Conservation (phyloP, 2,797 vertebrate genomes). For the Etheostoma nigrum region DNA sequence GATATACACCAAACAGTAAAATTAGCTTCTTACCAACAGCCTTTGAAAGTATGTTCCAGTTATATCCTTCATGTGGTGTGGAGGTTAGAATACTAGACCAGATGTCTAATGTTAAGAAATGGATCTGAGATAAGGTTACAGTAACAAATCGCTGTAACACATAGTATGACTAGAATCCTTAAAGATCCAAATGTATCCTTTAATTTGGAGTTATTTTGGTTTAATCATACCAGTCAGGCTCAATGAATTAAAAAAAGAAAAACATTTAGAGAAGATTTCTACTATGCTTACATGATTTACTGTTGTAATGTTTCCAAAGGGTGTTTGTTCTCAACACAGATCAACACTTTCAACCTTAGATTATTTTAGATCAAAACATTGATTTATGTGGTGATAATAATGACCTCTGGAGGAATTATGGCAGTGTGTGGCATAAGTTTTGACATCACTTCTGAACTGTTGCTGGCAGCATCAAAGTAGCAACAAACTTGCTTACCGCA, state of each 20-base stretch:
- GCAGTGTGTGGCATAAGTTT: not conserved
- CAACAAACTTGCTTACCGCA: not conserved
- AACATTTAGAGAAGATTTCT: not conserved
- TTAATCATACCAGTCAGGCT: not conserved
- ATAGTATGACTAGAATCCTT: not conserved
- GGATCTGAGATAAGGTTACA: not conserved
- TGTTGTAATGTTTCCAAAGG: constrained; percentile 4
- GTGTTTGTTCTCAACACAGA: constrained; percentile 9
- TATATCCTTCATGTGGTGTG: constrained; percentile 43
- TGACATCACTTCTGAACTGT: not conserved
- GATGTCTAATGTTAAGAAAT: not conserved
- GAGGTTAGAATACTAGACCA: constrained; percentile 41
- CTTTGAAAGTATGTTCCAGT: constrained; percentile 57
- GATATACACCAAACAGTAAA: constrained; percentile 66
- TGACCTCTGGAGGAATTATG: not conserved
- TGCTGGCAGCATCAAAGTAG: not conserved
- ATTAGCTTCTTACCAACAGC: constrained; percentile 62
- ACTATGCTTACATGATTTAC: not conserved
- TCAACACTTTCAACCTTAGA: constrained; percentile 5
- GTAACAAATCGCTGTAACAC: not conserved
- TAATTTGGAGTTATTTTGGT: not conserved
- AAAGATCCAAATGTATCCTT: not conserved
- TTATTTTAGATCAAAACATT: constrained; percentile 25
- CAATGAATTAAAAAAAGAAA: not conserved
- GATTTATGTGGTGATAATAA: constrained; percentile 12